Evolutionary conservation across 2,113 vertebrate species (phyloP).

Genomic region (Indri indri): DNA sequence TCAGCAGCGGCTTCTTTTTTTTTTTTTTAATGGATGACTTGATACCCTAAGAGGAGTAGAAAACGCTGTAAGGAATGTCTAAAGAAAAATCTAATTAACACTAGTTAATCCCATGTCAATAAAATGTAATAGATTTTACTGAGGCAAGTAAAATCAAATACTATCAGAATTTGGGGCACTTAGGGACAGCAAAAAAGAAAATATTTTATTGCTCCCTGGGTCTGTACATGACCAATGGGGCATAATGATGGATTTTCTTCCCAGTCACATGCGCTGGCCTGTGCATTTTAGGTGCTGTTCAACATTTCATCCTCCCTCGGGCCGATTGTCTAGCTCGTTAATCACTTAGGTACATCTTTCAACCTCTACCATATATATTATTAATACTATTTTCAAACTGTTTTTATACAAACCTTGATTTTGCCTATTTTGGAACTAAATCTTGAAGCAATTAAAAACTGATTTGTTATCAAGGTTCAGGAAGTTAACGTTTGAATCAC

Average conservation of each 20-base stretch:
- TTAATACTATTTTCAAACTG: background rate
- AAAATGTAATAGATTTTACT: constrained; percentile 3
- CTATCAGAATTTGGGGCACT: background rate
- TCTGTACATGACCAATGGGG: background rate
- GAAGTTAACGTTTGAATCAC: background rate
- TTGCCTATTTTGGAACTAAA: background rate
- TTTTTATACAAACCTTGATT: background rate
- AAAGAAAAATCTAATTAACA: constrained; percentile 24
- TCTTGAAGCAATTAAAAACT: background rate
- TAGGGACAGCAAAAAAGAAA: background rate
- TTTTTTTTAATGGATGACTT: background rate
- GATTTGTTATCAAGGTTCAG: background rate
- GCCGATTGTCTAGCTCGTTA: background rate
- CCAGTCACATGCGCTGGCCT: background rate
- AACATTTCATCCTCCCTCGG: background rate
- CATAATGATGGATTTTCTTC: background rate
- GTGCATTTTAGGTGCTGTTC: background rate
- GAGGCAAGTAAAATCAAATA: background rate
- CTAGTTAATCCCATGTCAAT: background rate
- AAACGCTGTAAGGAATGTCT: background rate
- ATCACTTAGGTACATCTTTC: background rate
- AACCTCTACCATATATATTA: background rate
- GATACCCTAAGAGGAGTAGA: background rate
- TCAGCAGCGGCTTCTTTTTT: background rate
- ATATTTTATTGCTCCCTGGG: background rate